Base-by-base conservation (phyloP, 2,888 invertebrate genomes). In the Lasius fuliginosus region DNA sequence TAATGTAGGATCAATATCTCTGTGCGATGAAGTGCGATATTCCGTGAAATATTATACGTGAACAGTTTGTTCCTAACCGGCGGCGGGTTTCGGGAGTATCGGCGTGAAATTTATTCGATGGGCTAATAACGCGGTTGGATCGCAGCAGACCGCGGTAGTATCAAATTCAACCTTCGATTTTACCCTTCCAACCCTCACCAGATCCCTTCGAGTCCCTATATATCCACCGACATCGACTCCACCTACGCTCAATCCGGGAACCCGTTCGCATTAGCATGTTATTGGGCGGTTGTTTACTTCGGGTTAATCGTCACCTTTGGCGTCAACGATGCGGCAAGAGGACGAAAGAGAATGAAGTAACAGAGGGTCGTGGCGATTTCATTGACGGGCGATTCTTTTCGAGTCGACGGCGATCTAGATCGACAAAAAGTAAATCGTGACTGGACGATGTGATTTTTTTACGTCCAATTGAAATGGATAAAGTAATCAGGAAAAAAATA, bases 211-310 rank as follows among this genome's bases (percentile, higher is more conserved):
- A 49, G n/a, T 49, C 6, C n/a, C 49, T 49, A 49, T 49, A 49
- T 68, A 68, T 79, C 79, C 53, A 69, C 69, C 56, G 30, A 30
- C 65, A 46, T 68, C 64, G 69, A 53, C 65, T 83, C 58, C 83
- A 84, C 82, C 84, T 64, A 79, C 53, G 81, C 73, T 69, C 79
- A 84, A 86, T 79, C 88, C 67, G 56, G 84, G 82, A 87, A 87
- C 88, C 90, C 87, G 88, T 86, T 91, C 91, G 91, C 93, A 93
- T 94, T 94, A 93, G 93, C 94, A 94, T 94, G 93, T 94, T 94
- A 94, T 94, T 94, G 93, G 93, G 90, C 90, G 91, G 91, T 92
- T 94, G 94, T 94, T 94, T 93, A 93, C 94, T 89, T 84, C 91
- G 90, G 88, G 92, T 93, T 94, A 94, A 94, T 94, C 93, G 92